phyloP scores from a whole-genome alignment of 2,888 invertebrate species.

The Sinopyrophorus schimmeli region DNA sequence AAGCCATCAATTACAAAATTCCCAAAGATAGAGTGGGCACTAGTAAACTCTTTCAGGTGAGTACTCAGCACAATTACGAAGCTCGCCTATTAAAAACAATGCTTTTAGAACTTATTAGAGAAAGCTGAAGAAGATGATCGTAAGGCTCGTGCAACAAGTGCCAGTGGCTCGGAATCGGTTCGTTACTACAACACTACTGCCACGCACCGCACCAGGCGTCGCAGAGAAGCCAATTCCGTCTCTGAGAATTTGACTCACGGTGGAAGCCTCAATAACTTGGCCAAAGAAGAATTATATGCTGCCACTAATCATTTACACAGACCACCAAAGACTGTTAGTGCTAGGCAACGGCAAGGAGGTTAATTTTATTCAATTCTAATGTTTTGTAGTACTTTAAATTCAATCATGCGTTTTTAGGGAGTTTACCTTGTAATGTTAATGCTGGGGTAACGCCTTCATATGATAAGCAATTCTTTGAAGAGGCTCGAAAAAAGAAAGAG shows the following conservation, averaged over 20 bases:
- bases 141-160: constrained; percentile 60
- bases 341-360: constrained; percentile 67
- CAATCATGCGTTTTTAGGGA: constrained; percentile 41
- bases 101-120: constrained; percentile 70
- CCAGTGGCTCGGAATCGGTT: constrained; percentile 54
- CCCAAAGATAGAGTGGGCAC: constrained; percentile 85
- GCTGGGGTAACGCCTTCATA: constrained; percentile 42
- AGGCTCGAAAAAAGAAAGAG: constrained; percentile 44
- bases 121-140: constrained; percentile 78
- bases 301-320: constrained; percentile 42
- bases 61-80: constrained; percentile 27
- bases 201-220: constrained; percentile 50
- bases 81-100: neutral
- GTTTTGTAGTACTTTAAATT: neutral
- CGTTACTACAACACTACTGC: constrained; percentile 57
- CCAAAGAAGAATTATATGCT: constrained; percentile 55
- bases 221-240: constrained; percentile 55
- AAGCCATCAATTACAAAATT: constrained; percentile 82
- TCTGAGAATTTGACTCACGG: constrained; percentile 61
- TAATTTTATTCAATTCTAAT: neutral
- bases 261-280: constrained; percentile 62
- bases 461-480: constrained; percentile 49
- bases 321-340: constrained; percentile 50
- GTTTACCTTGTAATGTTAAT: constrained; percentile 54
- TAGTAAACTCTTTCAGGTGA: constrained; percentile 79